Conservation (phyloP, 2,797 vertebrate genomes). For the Ctenopoma multispine region DNA sequence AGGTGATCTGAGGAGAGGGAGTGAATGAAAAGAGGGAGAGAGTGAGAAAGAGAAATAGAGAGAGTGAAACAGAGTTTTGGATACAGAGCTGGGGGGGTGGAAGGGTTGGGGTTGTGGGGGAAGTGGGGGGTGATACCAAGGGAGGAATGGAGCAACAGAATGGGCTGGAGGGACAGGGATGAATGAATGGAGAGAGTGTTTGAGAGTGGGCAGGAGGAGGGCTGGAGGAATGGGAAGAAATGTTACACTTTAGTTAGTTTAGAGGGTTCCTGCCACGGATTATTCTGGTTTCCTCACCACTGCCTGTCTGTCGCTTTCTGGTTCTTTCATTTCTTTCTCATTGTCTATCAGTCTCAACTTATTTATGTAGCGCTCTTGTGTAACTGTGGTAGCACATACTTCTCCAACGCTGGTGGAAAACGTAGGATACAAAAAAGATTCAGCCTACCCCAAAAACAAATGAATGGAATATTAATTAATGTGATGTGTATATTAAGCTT, state of each 20-base stretch:
- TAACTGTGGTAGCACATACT: not conserved
- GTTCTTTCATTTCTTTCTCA: not conserved
- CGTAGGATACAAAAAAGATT: too few species aligned
- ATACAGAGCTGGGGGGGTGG: conserved; percentile 23
- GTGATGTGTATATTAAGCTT: too few species aligned
- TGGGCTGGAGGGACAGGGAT: conserved; percentile 18
- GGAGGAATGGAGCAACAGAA: conserved; percentile 31
- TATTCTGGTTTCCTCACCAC: conserved; percentile 21
- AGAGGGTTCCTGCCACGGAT: conserved; percentile 32
- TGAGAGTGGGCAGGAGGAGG: conserved; percentile 22
- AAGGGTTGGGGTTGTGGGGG: too few species aligned
- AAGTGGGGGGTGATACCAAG: conserved; percentile 23
- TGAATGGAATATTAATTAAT: too few species aligned
- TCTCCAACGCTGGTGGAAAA: too few species aligned
- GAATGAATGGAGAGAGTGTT: conserved; percentile 59
- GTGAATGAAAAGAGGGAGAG: conserved; percentile 19
- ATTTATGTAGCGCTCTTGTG: not conserved
- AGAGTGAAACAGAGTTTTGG: conserved; percentile 5
- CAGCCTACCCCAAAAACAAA: too few species aligned
- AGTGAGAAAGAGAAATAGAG: not conserved
- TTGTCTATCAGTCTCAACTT: not conserved
- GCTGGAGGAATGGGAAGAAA: conserved; percentile 31
- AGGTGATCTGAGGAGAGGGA: conserved; percentile 61
- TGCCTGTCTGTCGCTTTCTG: not conserved
- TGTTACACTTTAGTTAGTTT: conserved; percentile 51